These are phyloP conservation scores for Mycogona germanica DNA, from an alignment of 2,888 invertebrate species.

Conservation along the genomic window DNA sequence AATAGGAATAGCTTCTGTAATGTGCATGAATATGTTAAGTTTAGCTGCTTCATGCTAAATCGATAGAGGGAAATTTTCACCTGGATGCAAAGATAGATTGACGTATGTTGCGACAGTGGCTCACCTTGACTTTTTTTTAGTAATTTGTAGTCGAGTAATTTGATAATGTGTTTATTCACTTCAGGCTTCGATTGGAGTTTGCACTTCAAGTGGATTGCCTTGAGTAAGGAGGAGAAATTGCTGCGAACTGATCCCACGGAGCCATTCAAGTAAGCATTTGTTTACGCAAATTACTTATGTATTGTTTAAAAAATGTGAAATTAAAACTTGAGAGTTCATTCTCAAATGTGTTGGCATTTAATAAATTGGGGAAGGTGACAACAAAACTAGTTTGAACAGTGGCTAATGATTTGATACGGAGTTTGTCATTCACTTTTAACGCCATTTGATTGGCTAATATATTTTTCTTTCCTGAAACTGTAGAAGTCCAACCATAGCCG, in stretches of 20 bases:
- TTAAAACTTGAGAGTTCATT: neutral
- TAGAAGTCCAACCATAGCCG: conserved; percentile 23
- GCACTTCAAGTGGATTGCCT: conserved; percentile 39
- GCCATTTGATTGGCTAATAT: neutral
- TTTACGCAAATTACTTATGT: neutral
- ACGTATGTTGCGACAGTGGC: no score
- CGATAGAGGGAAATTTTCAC: no score
- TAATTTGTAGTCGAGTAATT: no score
- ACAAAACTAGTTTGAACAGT: no score
- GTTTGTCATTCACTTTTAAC: conserved; percentile 3
- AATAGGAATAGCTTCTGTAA: no score
- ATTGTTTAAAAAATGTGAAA: neutral
- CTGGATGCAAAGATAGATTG: no score
- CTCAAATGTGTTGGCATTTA: neutral
- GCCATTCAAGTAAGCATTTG: conserved; percentile 27
- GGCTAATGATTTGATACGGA: no score
- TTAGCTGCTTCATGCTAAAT: no score
- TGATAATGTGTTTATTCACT: neutral
- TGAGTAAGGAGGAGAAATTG: conserved; percentile 24
- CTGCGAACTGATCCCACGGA: conserved; percentile 21
- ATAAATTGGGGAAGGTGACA: neutral
- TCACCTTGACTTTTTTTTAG: no score
- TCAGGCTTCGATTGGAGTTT: conserved; percentile 41
- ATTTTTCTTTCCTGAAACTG: neutral
- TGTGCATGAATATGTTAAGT: no score